Percentiles rank a stretch among this genome's conserved stretches.
Conservation (phyloP, 2,113 vertebrate genomes). For the Syngnathus scovelli region DNA sequence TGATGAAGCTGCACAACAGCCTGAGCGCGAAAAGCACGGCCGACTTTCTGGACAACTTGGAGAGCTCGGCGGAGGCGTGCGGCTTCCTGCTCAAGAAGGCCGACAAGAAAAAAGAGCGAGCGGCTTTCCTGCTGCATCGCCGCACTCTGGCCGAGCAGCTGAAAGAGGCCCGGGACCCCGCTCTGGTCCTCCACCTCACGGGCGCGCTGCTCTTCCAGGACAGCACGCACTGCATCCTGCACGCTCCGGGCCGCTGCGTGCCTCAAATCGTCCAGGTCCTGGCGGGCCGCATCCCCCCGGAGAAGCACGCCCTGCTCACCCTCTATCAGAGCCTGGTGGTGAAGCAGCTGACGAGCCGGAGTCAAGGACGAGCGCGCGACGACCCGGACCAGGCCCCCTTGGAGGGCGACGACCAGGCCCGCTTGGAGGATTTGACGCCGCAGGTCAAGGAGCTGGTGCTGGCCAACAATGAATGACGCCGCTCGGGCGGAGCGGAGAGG, state of each 20-base stretch:
- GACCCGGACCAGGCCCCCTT: conserved; percentile 64
- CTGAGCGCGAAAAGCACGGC: conserved; percentile 88
- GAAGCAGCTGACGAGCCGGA: conserved; percentile 82
- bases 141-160: conserved; percentile 87
- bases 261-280: conserved; percentile 87
- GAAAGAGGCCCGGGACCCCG: conserved; percentile 86
- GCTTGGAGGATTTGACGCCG: conserved; percentile 75
- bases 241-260: conserved; percentile 92
- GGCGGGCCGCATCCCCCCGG: conserved; percentile 77
- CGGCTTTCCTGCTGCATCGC: conserved; percentile 86
- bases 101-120: conserved; percentile 95
- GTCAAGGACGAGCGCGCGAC: conserved; percentile 73
- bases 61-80: conserved; percentile 81
- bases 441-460: conserved; percentile 85
- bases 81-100: conserved; percentile 89
- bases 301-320: conserved; percentile 82
- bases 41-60: conserved; percentile 83
- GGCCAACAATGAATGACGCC: conserved; percentile 79
- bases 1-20: conserved; percentile 85
- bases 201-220: conserved; percentile 88
- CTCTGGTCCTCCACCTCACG: conserved; percentile 86
- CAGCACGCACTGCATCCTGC: conserved; percentile 85
- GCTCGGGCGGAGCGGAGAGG: no score
- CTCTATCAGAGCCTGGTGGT: conserved; percentile 89
- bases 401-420: conserved; percentile 63